Conservation (phyloP, 1,140 invertebrate genomes). For the Leptestheria dahalacensis region DNA sequence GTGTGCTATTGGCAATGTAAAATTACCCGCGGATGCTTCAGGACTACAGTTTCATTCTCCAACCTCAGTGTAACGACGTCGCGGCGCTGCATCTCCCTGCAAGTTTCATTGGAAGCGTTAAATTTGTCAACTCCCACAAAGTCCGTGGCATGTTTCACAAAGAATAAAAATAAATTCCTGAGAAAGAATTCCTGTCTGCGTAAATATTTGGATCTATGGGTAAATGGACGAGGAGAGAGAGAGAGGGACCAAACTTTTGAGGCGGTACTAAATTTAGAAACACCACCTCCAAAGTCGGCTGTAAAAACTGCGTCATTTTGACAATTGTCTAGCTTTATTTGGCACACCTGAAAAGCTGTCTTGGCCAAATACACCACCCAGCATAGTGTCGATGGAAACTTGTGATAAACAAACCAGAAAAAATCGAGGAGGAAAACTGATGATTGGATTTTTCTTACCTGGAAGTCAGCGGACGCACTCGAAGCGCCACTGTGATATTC, state of each 20-base stretch:
- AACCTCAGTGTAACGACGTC: neutral
- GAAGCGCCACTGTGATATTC: conserved; percentile 38
- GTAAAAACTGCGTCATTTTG: neutral
- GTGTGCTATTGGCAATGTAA: neutral
- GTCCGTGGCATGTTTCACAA: neutral
- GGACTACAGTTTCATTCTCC: neutral
- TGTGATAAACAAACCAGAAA: neutral
- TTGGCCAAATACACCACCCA: neutral
- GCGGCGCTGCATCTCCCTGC: neutral
- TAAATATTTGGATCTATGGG: neutral
- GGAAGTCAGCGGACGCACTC: conserved; percentile 35
- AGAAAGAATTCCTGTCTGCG: too few species aligned
- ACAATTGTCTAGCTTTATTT: too few species aligned
- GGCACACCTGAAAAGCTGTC: too few species aligned
- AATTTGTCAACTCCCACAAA: neutral
- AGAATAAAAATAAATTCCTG: neutral
- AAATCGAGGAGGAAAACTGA: neutral
- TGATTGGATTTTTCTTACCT: conserved; percentile 29
- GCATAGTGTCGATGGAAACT: neutral
- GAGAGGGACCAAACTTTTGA: neutral
- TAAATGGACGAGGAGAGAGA: neutral
- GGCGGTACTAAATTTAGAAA: conserved; percentile 12
- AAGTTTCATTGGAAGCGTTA: neutral
- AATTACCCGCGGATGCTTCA: neutral
- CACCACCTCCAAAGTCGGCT: neutral